Evolutionary conservation across 2,888 invertebrate genomes (phyloP), one percentile per base, ranked within the genome.

Genomic region (Pheosia gnoma): DNA sequence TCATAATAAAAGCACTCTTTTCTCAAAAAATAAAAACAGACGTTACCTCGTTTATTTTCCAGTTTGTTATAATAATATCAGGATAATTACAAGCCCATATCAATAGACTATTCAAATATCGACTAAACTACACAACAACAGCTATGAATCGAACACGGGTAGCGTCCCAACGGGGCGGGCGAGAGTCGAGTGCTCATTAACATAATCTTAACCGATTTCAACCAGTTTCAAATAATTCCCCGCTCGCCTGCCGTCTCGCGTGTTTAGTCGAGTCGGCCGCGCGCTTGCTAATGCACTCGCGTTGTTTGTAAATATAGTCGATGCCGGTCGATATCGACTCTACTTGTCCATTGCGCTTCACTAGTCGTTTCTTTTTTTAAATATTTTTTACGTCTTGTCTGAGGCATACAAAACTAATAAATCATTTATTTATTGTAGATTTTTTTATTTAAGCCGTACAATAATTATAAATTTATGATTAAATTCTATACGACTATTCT

Each of bases 141-240:
- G 67, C 53, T 36, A 10, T 36, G 45, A 45, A 57, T 45, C 57
- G 52, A 70, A 74, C 66, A 70, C 74, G 68, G 61, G 74, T 75
- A 75, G 74, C 69, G 70, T 75, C 76, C 76, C 76, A 66, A 60
- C 66, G 74, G 71, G 74, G 71, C 72, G 68, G 70, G 65, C 60
- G 57, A 70, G 67, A 75, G 67, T 74, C 66, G 70, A 75, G 70
- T 66, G 64, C 75, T 80, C 79, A 83, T 86, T 86, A 84, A 71
- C 86, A 86, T 86, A 86, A 85, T 85, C 85, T 86, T 82, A 81
- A 81, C 80, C 74, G 72, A 78, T 81, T 79, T 71, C 65, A 81
- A 80, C 80, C 77, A 78, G 79, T 78, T 81, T 69, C 72, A 66
- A 81, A 80, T 84, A 85, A 84, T 84, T 81, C 81, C 79, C 77